Evolutionary conservation across 2,888 invertebrate genomes (phyloP).

Genomic region (Melieria picta): DNA sequence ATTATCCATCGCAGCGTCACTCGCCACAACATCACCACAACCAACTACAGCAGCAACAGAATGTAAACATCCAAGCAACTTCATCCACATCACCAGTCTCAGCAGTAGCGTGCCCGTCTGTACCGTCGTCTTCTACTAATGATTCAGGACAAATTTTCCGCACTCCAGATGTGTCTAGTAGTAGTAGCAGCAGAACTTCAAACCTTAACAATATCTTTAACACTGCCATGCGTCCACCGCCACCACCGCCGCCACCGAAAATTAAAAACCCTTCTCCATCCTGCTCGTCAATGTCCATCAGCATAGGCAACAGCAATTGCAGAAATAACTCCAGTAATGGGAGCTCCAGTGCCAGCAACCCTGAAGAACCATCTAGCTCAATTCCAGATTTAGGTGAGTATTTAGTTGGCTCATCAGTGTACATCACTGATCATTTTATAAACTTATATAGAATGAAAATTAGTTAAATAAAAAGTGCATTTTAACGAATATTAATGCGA

Average conservation of each 20-base stretch:
- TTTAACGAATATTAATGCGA: too few species aligned
- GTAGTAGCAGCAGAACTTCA: conserved; percentile 47
- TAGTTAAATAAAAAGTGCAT: too few species aligned
- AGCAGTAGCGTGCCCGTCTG: conserved; percentile 43
- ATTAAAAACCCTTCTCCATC: conserved; percentile 56
- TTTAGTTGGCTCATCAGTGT: neutral
- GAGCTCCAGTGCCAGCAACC: conserved; percentile 41
- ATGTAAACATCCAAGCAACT: conserved; percentile 49
- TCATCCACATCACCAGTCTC: conserved; percentile 38
- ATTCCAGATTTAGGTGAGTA: conserved; percentile 89
- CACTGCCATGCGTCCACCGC: conserved; percentile 64
- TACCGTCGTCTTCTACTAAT: conserved; percentile 50
- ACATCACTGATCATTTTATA: too few species aligned
- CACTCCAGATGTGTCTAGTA: conserved; percentile 64
- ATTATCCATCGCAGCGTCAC: conserved; percentile 40
- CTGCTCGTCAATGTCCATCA: conserved; percentile 39
- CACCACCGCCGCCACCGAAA: conserved; percentile 65
- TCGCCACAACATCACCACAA: conserved; percentile 36
- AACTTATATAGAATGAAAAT: too few species aligned
- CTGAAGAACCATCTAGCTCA: conserved; percentile 87
- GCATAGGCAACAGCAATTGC: conserved; percentile 9
- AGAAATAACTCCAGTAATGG: neutral
- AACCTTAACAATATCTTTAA: conserved; percentile 47
- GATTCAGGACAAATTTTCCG: conserved; percentile 57
- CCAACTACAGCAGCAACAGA: conserved; percentile 37